A percentile compares a stretch with the other conserved stretches of the same genome.
These are phyloP conservation scores for Neuroscelio doddi DNA, from an alignment of 2,888 invertebrate genomes.

Conservation along the genomic window DNA sequence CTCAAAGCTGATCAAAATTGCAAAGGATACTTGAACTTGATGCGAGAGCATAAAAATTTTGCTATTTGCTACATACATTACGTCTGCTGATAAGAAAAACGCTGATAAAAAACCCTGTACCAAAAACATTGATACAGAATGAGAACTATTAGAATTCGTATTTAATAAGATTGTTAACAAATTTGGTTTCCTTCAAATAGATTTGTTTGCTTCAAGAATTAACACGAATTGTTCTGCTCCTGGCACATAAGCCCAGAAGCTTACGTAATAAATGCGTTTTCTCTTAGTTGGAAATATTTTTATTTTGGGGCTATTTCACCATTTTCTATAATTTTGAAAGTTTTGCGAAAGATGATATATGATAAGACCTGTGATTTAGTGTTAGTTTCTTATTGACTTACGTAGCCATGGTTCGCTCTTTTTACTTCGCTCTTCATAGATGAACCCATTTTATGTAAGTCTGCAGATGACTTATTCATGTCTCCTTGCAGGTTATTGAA, in stretches of 20 bases:
- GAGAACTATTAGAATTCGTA: constrained; percentile 28
- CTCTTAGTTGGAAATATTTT: constrained; percentile 10
- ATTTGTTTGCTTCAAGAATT: constrained; percentile 30
- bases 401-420: constrained; percentile 60
- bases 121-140: constrained; percentile 39
- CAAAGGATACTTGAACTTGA: constrained; percentile 41
- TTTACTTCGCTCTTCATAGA: no score
- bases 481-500: no score
- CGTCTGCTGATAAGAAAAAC: constrained; percentile 30
- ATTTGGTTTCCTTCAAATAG: constrained; percentile 29
- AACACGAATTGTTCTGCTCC: constrained; percentile 32
- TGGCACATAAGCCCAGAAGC: constrained; percentile 19
- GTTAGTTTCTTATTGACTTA: constrained; percentile 55
- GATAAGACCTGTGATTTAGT: constrained; percentile 57
- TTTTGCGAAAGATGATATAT: constrained; percentile 34
- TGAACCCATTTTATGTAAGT: no score
- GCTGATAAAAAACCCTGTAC: constrained; percentile 36
- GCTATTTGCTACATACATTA: constrained; percentile 36
- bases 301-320: constrained; percentile 36
- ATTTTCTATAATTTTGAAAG: constrained; percentile 33
- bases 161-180: constrained; percentile 17
- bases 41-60: constrained; percentile 30
- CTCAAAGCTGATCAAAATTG: constrained; percentile 32
- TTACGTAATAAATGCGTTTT: constrained; percentile 25
- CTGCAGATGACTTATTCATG: no score